Evolutionary conservation across 1,140 invertebrate genomes (phyloP).

Genomic region (Cheumatopsyche charites): DNA sequence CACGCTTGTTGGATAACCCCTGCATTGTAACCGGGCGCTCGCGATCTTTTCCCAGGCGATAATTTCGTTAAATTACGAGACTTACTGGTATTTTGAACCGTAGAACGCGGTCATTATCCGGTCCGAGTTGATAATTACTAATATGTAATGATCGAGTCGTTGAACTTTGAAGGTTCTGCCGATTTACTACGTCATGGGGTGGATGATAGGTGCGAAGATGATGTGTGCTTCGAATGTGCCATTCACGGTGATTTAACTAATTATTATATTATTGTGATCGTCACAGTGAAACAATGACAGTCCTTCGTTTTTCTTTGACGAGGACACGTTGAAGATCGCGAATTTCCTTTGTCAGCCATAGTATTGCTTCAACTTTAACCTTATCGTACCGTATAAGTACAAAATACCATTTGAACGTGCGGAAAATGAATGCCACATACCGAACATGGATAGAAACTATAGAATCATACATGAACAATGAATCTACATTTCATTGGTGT

Average conservation of each 20-base stretch:
- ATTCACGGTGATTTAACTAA: too few species aligned
- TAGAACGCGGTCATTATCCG: neutral
- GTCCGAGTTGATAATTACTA: neutral
- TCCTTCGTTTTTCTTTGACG: too few species aligned
- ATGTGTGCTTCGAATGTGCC: too few species aligned
- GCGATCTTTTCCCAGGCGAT: conserved; percentile 43
- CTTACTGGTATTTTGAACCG: conserved; percentile 4
- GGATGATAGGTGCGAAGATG: too few species aligned
- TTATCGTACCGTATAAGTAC: conserved; percentile 1
- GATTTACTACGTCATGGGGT: too few species aligned
- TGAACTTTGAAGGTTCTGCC: too few species aligned
- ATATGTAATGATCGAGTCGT: neutral
- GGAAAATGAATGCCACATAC: neutral
- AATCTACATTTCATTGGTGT: too few species aligned
- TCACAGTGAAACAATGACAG: too few species aligned
- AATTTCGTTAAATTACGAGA: conserved; percentile 37
- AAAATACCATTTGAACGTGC: neutral
- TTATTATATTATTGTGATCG: too few species aligned
- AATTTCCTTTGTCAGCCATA: too few species aligned
- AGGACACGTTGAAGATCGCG: too few species aligned
- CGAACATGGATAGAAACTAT: neutral
- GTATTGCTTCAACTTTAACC: conserved; percentile 6
- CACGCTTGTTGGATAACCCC: conserved; percentile 39
- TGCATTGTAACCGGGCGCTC: conserved; percentile 27
- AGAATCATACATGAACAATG: too few species aligned